Evolutionary conservation across 2,888 invertebrate species (phyloP), one percentile per base, ranked within the genome.

Genomic region (Andrena praecox): DNA sequence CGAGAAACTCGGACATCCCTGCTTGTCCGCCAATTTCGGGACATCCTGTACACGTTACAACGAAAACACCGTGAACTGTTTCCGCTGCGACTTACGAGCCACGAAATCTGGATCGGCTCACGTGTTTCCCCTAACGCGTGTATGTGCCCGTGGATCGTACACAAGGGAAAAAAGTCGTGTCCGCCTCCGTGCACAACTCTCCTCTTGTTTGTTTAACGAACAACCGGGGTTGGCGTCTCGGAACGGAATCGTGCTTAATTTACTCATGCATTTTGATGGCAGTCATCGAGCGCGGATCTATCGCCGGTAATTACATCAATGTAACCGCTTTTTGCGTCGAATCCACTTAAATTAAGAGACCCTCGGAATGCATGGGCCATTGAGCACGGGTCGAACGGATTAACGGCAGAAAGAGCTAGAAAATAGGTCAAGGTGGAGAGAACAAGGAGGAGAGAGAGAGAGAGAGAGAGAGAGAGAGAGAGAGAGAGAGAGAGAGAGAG

Each of bases 61-160:
- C 48, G 50, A 48, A 52, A 59, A 33, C 63, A 33, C 52, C 74
- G 72, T 60, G 71, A 77, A 73, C 74, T 74, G 82, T 79, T 85
- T 77, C 68, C 71, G 2, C 74, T 66, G 77, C 68, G 82, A 77
- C 70, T 85, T 82, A 81, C 68, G 50, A 60, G 27, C n/a, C 42
- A 10, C n/a, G 29, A 71, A 78, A 82, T 84, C 79, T 72, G 48
- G 72, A 68, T 73, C 79, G 27, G 27, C 31, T 56, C 35, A 42
- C 60, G 33, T n/a, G 10, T 63, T 63, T 56, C 54, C 66, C 16
- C 10, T 52, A 33, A 12, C 24, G 29, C 42, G 50, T 56, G 27
- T 31, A 27, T 7, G 24, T 6, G 16, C 5, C 3, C 20, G 8
- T 29, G 27, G 10, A 33, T 48, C 5, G 10, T 20, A 2, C 10